A percentile compares a stretch with the other conserved stretches of the same genome.
Evolutionary conservation across 2,888 invertebrate genomes (phyloP).

Genomic region (Acronicta alni): DNA sequence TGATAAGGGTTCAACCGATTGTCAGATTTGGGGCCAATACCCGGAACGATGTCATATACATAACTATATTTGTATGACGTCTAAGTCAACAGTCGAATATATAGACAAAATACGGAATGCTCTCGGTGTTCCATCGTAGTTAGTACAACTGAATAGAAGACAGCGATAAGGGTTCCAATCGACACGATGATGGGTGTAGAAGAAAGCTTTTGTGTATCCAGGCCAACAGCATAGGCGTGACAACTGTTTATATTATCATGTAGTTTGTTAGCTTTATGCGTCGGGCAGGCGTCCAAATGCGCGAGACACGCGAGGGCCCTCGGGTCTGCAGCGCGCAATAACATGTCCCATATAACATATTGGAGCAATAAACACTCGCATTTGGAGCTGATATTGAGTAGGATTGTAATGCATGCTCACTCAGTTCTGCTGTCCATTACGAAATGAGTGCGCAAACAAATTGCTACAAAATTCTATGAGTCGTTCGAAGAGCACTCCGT

Average conservation of each 20-base stretch:
- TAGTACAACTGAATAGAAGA: too few relatives aligned
- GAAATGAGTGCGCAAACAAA: constrained; percentile 16
- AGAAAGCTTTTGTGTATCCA: not conserved
- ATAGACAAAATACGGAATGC: not conserved
- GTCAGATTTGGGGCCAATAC: not conserved
- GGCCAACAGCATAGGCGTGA: not conserved
- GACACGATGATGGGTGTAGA: not conserved
- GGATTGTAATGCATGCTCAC: not conserved
- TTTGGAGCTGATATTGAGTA: not conserved
- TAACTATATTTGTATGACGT: not conserved
- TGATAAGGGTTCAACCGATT: not conserved
- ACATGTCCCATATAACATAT: constrained; percentile 25
- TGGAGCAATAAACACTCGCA: constrained; percentile 24
- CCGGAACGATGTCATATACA: not conserved
- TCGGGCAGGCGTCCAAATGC: constrained; percentile 29
- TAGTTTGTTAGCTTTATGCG: constrained; percentile 6
- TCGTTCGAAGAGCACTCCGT: constrained; percentile 6
- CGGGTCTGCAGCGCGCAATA: constrained; percentile 11
- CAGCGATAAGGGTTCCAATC: too few relatives aligned
- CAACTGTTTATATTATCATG: constrained; percentile 3
- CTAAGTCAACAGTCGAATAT: not conserved
- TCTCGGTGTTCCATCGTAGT: not conserved
- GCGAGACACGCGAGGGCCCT: constrained; percentile 7
- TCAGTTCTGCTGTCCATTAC: not conserved
- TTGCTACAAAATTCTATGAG: constrained; percentile 13